Evolutionary conservation across 2,113 vertebrate species (phyloP).

Genomic region (Pygoscelis antarcticus): DNA sequence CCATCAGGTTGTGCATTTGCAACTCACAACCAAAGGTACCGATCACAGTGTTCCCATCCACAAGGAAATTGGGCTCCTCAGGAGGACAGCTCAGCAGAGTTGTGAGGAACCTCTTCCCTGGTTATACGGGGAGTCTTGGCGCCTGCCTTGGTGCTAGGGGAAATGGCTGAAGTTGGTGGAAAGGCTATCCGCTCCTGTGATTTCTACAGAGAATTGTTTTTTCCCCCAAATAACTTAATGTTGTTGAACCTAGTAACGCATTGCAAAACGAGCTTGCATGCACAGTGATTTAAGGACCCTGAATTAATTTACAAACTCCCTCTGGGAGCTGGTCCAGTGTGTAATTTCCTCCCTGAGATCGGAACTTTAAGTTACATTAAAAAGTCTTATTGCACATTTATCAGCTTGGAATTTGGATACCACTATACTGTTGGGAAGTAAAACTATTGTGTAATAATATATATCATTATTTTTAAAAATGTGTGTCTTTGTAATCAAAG

Average conservation of each 20-base stretch:
- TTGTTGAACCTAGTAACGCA: not conserved
- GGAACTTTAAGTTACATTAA: not conserved
- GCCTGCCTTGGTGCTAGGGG: not conserved
- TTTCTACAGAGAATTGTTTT: not conserved
- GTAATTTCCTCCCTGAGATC: not conserved
- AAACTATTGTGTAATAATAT: not conserved
- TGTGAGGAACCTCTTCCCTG: not conserved
- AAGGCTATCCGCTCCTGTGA: not conserved
- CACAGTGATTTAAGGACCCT: not conserved
- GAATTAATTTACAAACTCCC: not conserved
- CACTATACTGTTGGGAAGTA: not conserved
- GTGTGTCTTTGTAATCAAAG: not conserved
- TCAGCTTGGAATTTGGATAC: not conserved
- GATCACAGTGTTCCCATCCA: no score
- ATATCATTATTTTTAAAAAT: not conserved
- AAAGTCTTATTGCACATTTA: not conserved
- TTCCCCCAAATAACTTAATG: not conserved
- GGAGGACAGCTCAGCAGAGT: not conserved
- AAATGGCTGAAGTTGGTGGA: not conserved
- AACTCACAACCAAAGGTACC: not conserved
- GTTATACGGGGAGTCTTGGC: rapidly evolving
- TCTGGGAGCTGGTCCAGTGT: not conserved
- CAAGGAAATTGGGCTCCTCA: not conserved
- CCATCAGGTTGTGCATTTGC: not conserved
- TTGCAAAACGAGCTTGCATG: not conserved